These are phyloP conservation scores for Neoascia interrupta DNA, from an alignment of 2,888 invertebrate species.

Conservation along the genomic window DNA sequence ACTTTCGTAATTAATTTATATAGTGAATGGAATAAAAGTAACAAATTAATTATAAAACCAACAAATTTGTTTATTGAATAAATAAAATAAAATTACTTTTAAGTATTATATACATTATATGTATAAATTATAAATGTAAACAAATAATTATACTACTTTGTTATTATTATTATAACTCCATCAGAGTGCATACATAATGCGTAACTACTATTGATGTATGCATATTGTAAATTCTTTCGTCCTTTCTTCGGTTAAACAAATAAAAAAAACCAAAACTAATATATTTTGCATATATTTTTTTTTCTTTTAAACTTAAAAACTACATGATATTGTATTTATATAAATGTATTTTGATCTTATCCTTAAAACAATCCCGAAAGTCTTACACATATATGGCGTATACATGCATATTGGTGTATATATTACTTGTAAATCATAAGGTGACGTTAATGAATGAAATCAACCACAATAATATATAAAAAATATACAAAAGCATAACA, in stretches of 20 bases:
- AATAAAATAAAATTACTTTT: constrained; percentile 62
- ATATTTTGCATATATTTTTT: constrained; percentile 67
- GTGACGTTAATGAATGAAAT: constrained; percentile 64
- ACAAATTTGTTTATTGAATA: constrained; percentile 65
- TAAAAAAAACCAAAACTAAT: constrained; percentile 29
- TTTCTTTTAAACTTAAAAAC: constrained; percentile 65
- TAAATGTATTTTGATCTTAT: constrained; percentile 62
- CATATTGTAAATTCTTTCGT: constrained; percentile 69
- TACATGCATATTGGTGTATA: constrained; percentile 21
- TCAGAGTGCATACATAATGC: constrained; percentile 49
- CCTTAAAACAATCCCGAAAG: constrained; percentile 45
- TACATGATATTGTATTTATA: constrained; percentile 54
- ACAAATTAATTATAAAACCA: constrained; percentile 65
- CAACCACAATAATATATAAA: constrained; percentile 59
- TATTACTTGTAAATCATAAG: constrained; percentile 64
- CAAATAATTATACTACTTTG: constrained; percentile 61
- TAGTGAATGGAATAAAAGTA: constrained; percentile 69
- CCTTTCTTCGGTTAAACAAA: constrained; percentile 68
- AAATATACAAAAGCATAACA: constrained; percentile 55
- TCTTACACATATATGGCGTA: constrained; percentile 23
- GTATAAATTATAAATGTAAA: constrained; percentile 69
- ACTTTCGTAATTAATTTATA: constrained; percentile 71
- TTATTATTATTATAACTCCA: constrained; percentile 66
- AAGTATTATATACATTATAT: constrained; percentile 70
- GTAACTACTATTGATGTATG: constrained; percentile 57